Evolutionary conservation across 1,140 invertebrate species (phyloP).

Genomic region (Polyergus mexicanus): DNA sequence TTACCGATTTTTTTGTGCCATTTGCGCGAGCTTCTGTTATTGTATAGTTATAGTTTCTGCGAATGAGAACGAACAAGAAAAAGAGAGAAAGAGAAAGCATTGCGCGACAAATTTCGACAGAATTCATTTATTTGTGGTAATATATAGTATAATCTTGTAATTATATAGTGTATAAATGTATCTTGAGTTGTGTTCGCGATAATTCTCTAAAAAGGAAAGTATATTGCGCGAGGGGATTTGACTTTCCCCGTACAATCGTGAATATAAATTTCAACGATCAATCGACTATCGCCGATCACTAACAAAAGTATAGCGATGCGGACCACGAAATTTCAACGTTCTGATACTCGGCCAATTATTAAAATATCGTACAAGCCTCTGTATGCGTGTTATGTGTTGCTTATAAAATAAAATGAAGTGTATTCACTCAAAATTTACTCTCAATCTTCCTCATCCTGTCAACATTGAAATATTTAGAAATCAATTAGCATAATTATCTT

Average conservation of each 20-base stretch:
- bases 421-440: constrained; percentile 55
- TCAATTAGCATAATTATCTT: background rate
- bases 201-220: constrained; percentile 17
- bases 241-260: constrained; percentile 26
- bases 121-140: constrained; percentile 60
- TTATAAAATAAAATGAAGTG: constrained; percentile 81
- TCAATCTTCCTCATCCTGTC: too few relatives aligned
- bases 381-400: constrained; percentile 84
- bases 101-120: constrained; percentile 34
- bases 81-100: background rate
- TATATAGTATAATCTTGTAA: constrained; percentile 55
- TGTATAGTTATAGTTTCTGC: constrained; percentile 17
- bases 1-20: constrained; percentile 80
- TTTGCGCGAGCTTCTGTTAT: constrained; percentile 69
- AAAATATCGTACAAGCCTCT: constrained; percentile 72
- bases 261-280: constrained; percentile 31
- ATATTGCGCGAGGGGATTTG: background rate
- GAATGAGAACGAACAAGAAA: constrained; percentile 24
- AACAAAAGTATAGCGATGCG: constrained; percentile 6
- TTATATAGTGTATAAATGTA: constrained; percentile 51
- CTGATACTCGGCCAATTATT: constrained; percentile 31
- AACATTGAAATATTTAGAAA: background rate
- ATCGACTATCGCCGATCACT: constrained; percentile 27
- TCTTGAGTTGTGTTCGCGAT: constrained; percentile 36
- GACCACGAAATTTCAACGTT: constrained; percentile 55